Conservation (phyloP, 2,797 vertebrate genomes). For the Dicrostonyx torquatus region DNA sequence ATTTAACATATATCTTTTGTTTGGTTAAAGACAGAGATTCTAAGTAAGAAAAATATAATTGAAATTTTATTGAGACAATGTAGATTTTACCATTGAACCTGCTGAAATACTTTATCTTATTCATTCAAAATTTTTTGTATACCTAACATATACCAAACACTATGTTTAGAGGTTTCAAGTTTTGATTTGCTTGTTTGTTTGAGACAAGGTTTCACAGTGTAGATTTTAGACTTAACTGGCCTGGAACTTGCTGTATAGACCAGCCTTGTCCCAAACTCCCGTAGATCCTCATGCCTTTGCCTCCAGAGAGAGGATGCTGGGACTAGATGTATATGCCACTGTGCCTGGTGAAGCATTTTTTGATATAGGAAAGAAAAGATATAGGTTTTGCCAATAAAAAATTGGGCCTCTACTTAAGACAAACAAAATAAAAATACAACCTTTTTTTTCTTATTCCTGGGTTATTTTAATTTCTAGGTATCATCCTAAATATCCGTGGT, state of each 20-base stretch:
- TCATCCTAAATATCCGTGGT: neutral
- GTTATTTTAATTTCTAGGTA: slow-evolving; percentile 45
- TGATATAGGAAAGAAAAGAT: slow-evolving; percentile 43
- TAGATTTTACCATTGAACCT: slow-evolving; percentile 57
- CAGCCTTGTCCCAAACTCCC: neutral
- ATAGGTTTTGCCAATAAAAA: slow-evolving; percentile 26
- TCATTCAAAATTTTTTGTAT: slow-evolving; percentile 30
- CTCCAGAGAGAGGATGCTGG: neutral
- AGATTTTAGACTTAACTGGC: neutral
- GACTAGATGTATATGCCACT: too few relatives aligned
- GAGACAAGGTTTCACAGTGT: neutral
- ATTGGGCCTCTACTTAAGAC: slow-evolving; percentile 34
- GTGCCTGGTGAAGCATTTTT: neutral
- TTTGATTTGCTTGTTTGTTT: neutral
- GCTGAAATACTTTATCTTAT: slow-evolving; percentile 50
- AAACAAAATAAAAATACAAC: slow-evolving; percentile 5
- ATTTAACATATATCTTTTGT: slow-evolving; percentile 37
- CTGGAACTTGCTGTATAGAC: neutral
- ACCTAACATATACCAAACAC: neutral
- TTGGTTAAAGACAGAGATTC: slow-evolving; percentile 46
- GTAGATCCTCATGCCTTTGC: neutral
- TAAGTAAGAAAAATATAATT: slow-evolving; percentile 54
- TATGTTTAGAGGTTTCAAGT: neutral
- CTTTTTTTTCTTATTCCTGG: slow-evolving; percentile 30
- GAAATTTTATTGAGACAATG: slow-evolving; percentile 32